Evolutionary conservation across 2,113 vertebrate genomes (phyloP), one percentile per base, ranked within the genome.

Genomic region (Colius striatus): DNA sequence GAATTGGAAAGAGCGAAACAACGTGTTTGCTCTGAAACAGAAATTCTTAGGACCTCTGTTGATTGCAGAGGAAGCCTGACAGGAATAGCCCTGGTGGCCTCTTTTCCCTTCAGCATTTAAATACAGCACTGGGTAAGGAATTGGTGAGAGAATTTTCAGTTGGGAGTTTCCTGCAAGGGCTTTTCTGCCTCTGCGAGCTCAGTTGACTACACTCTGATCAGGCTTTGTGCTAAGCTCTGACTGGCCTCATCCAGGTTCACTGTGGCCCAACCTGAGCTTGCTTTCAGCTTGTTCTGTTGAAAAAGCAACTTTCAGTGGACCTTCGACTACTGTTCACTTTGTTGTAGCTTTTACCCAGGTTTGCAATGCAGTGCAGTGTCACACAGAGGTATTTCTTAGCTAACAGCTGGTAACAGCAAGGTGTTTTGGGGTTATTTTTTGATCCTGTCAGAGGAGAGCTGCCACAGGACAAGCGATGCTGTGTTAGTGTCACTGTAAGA

Each of bases 321-420:
- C 16, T 26, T 25, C 18, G 16, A 34, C 41, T 13, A 20, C 47
- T 62, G 1, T 30, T 48, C 43, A 29, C 26, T 50, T 34, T 48
- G n/a, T n/a, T 48, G 30, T 20, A 47, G 66, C 38, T n/a, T 53
- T 38, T 38, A 13, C 9, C 54, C 55, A 50, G 48, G 54, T 57
- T 79, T 8, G 2, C 18, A 16, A 6, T 19, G 70, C 3, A 1
- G 5, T 19, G 34, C 11, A 32, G 13, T 50, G 48, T 55, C 62
- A 32, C 7, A 6, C 1, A 0, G 34, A 11, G 1, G 0, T 62
- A n/a, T 43, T 50, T 50, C 55, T 51, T 29, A 81, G 43, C 43
- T 0, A 2, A 21, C 22, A 70, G 18, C 19, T 25, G 8, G 12
- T 50, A 29, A n/a, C 21, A 55, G 32, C 55, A 45, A 29, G 13